Conservation (phyloP, 2,888 invertebrate genomes). For the Caenorhabditis sp. region DNA sequence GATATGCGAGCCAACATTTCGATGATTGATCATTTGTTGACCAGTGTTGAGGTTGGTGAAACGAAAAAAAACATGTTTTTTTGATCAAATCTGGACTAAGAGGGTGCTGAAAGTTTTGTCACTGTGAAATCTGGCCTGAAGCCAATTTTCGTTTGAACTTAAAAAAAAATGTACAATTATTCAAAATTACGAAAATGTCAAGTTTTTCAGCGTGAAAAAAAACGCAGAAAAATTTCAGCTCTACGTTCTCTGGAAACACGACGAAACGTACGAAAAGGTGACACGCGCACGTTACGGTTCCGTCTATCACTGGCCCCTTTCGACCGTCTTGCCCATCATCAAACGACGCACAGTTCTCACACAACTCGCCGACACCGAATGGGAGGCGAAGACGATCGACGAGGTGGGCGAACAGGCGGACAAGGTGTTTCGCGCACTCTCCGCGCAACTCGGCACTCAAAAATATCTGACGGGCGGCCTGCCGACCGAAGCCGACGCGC, state of each 20-base stretch:
- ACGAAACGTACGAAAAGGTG: slow-evolving; percentile 79
- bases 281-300: slow-evolving; percentile 86
- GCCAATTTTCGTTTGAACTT: too few relatives aligned
- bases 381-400: slow-evolving; percentile 50
- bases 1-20: slow-evolving; percentile 94
- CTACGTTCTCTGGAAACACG: slow-evolving; percentile 87
- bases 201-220: too few relatives aligned
- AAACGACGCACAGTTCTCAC: slow-evolving; percentile 35
- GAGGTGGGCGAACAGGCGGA: slow-evolving; percentile 78
- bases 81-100: too few relatives aligned
- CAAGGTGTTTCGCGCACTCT: slow-evolving; percentile 86
- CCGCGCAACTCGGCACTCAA: slow-evolving; percentile 82
- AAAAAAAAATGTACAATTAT: too few relatives aligned
- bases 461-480: slow-evolving; percentile 78
- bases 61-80: too few relatives aligned
- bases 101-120: too few relatives aligned
- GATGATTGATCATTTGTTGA: slow-evolving; percentile 82
- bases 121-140: too few relatives aligned
- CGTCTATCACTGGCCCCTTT: slow-evolving; percentile 91
- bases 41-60: slow-evolving; percentile 87
- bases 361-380: slow-evolving; percentile 41
- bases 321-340: slow-evolving; percentile 68
- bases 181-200: too few relatives aligned
- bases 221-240: slow-evolving; percentile 74
- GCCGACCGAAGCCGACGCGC: slow-evolving; percentile 88